These are phyloP conservation scores for Porites lobata DNA, from an alignment of 92 coral and sea anemone species.

Conservation along the genomic window DNA sequence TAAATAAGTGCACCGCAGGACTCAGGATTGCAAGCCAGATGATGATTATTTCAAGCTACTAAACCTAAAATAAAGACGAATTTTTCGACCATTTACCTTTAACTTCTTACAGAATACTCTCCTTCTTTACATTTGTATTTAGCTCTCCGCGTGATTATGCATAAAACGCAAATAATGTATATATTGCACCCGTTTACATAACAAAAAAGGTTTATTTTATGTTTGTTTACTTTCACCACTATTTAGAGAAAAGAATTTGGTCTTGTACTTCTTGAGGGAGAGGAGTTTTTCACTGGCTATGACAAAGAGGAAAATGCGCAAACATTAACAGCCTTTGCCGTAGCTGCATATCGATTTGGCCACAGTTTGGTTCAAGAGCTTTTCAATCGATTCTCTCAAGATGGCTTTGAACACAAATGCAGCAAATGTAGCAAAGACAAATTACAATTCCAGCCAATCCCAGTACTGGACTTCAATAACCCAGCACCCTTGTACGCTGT, in stretches of 20 bases:
- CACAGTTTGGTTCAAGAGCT: conserved; percentile 66
- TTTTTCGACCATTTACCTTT: too few relatives aligned
- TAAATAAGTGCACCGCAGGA: too few relatives aligned
- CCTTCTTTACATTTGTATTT: too few relatives aligned
- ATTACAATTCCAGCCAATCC: conserved; percentile 29
- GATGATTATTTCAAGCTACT: too few relatives aligned
- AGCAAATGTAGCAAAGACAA: conserved; percentile 23
- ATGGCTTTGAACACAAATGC: conserved; percentile 30
- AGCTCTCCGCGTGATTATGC: too few relatives aligned
- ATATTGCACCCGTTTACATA: background rate
- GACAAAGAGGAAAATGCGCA: conserved; percentile 38
- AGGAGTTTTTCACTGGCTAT: conserved; percentile 56
- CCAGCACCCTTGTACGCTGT: conserved; percentile 56
- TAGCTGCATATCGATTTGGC: conserved; percentile 78
- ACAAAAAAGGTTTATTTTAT: too few relatives aligned
- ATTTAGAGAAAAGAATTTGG: background rate
- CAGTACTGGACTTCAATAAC: conserved; percentile 52
- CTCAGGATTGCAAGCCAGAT: too few relatives aligned
- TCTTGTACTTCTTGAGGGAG: conserved; percentile 5
- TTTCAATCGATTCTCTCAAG: conserved; percentile 49
- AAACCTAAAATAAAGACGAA: too few relatives aligned
- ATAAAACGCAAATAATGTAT: too few relatives aligned
- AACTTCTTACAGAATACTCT: too few relatives aligned
- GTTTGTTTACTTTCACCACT: background rate
- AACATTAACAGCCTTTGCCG: conserved; percentile 63